phyloP scores from a whole-genome alignment of 1,140 invertebrate species.

The Aleiodes sp. region DNA sequence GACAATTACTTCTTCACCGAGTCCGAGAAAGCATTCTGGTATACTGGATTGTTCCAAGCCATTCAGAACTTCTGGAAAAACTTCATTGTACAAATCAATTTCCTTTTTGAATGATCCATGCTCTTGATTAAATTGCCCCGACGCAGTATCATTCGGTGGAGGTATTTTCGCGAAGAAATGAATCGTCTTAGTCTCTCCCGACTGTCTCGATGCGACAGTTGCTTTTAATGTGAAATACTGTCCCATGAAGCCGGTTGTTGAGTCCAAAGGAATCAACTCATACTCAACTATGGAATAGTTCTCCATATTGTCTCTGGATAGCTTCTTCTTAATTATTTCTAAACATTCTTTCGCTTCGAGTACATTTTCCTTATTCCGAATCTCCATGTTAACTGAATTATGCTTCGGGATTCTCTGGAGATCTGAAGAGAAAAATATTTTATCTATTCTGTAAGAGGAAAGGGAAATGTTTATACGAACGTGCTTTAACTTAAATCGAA shows the following conservation, averaged over 20 bases:
- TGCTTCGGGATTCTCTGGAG: no score
- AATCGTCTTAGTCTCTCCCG: constrained; percentile 44
- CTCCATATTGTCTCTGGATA: constrained; percentile 56
- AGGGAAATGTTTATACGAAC: no score
- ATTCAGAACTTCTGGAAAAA: constrained; percentile 60
- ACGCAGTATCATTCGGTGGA: constrained; percentile 52
- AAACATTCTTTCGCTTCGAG: constrained; percentile 68
- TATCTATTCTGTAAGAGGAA: no score
- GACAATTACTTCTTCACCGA: constrained; percentile 61
- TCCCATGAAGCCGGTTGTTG: constrained; percentile 51
- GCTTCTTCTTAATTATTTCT: constrained; percentile 64
- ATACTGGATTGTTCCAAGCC: constrained; percentile 48
- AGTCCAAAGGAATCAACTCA: constrained; percentile 45
- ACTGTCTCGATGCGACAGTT: constrained; percentile 36
- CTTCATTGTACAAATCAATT: constrained; percentile 61
- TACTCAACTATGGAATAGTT: constrained; percentile 50
- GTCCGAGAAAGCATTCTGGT: constrained; percentile 64
- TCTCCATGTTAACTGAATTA: constrained; percentile 32
- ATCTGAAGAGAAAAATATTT: no score
- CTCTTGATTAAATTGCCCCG: constrained; percentile 59
- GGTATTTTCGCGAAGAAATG: constrained; percentile 67
- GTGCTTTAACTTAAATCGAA: no score
- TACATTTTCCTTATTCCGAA: constrained; percentile 44
- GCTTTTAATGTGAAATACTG: constrained; percentile 52
- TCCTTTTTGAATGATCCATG: constrained; percentile 68